A percentile compares a stretch with the other conserved stretches of the same genome.
These are phyloP conservation scores for Drosophila sucinea DNA, from an alignment of 1,140 invertebrate genomes.

Conservation along the genomic window DNA sequence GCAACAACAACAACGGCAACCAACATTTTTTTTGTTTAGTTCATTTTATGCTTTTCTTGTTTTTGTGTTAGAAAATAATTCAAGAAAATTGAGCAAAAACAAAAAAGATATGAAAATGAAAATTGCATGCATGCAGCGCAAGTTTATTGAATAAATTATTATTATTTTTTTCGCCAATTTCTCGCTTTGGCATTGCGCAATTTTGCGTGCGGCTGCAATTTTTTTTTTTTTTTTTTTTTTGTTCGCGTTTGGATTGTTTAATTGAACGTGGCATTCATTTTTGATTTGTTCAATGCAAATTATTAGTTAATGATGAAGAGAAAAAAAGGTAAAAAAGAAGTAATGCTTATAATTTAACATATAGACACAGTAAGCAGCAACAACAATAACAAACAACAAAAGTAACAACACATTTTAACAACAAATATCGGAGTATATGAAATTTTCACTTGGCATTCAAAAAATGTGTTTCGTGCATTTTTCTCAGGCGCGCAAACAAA, in stretches of 20 bases:
- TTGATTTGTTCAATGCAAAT: slow-evolving; percentile 43
- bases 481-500: slow-evolving; percentile 42
- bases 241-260: slow-evolving; percentile 42
- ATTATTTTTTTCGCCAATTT: slow-evolving; percentile 5
- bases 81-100: slow-evolving; percentile 40
- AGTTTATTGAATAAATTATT: slow-evolving; percentile 10
- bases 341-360: slow-evolving; percentile 28
- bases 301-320: slow-evolving; percentile 33
- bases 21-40: neutral
- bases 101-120: slow-evolving; percentile 33
- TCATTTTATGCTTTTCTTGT: too few species aligned
- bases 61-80: slow-evolving; percentile 54
- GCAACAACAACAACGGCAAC: slow-evolving; percentile 35
- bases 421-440: neutral
- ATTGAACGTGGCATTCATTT: slow-evolving; percentile 39
- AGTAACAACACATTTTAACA: slow-evolving; percentile 4
- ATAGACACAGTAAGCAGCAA: slow-evolving; percentile 58
- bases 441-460: slow-evolving; percentile 32
- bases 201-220: slow-evolving; percentile 42
- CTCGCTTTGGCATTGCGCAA: slow-evolving; percentile 48
- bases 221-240: slow-evolving; percentile 18
- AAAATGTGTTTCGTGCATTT: slow-evolving; percentile 42
- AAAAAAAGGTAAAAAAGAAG: slow-evolving; percentile 36
- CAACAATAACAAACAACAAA: slow-evolving; percentile 33
- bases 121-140: slow-evolving; percentile 23